Base-by-base conservation (phyloP, 2,888 invertebrate genomes). In the Deroplatys truncata region DNA sequence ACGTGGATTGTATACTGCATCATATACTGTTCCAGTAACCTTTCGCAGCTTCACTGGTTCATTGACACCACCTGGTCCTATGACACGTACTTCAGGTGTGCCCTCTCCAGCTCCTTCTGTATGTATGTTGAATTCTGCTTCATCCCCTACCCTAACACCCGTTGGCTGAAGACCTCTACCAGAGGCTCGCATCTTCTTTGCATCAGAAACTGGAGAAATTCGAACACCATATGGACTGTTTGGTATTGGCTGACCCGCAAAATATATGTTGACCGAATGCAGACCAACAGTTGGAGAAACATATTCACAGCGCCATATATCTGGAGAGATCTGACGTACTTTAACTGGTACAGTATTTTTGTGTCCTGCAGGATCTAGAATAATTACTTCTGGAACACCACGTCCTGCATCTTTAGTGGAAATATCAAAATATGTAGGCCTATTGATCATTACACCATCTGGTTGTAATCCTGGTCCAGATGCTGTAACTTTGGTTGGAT, bases 61-160 rank as follows among this genome's bases (percentile, higher is more conserved):
- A 92, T 95, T 96, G 28, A 95, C 93, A 89, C 97, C 97, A 91
- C 94, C 95, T 94, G 90, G 4, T 35, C 97, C 98, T 92, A 97
- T 96, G 85, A 98, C 95, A 92, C 96, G 95, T 85, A 97, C 96
- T 91, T 97, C 97, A 13, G 97, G 96, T 88, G 95, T 94, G 35
- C 97, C 98, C 93, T 97, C 97, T 35, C 98, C 98, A 90, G 97
- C 97, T 85, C 97, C 97, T 92, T 97, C 97, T 0, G 97, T 97
- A 92, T 95, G 95, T 88, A 98, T 96, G 92, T 95, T 96, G 93
- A 98, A 98, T 92, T 97, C 97, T 13, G 97, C 97, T 91, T 95
- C 95, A 92, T 98, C 98, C 89, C 96, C 96, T 2, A 97, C 96
- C 29, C 98, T 95, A 9, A 98, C 96, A 20, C 98, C 98, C 88